Percentiles rank a stretch among this genome's conserved stretches.
These are phyloP conservation scores for Mantis religiosa DNA, from an alignment of 2,888 invertebrate species.

Conservation along the genomic window DNA sequence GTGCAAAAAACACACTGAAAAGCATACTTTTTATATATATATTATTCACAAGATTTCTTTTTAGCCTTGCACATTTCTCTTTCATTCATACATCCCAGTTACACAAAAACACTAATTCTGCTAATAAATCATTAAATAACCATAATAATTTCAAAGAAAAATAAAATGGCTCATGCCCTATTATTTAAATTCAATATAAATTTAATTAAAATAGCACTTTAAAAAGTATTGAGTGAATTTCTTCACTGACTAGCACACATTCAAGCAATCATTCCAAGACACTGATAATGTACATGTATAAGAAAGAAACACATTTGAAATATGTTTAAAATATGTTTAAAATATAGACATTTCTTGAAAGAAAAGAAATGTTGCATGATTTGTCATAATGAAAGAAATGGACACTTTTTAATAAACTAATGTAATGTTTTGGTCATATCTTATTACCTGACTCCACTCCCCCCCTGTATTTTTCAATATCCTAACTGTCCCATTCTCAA, in stretches of 20 bases:
- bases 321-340: neutral
- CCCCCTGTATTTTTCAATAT: neutral
- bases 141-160: neutral
- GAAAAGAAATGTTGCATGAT: neutral
- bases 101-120: neutral
- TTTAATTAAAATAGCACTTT: neutral
- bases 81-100: neutral
- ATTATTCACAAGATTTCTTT: neutral
- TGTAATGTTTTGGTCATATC: neutral
- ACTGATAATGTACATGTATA: neutral
- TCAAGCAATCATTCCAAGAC: neutral
- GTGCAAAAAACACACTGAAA: neutral
- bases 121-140: neutral
- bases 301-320: neutral
- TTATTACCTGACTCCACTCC: neutral
- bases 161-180: neutral
- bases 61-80: neutral
- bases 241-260: neutral
- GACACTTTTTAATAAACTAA: neutral
- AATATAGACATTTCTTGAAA: neutral
- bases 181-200: neutral
- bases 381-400: neutral
- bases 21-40: neutral
- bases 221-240: neutral
- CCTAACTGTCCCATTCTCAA: neutral